Conservation (phyloP, 2,888 invertebrate genomes). For the Phaonia tiefii region DNA sequence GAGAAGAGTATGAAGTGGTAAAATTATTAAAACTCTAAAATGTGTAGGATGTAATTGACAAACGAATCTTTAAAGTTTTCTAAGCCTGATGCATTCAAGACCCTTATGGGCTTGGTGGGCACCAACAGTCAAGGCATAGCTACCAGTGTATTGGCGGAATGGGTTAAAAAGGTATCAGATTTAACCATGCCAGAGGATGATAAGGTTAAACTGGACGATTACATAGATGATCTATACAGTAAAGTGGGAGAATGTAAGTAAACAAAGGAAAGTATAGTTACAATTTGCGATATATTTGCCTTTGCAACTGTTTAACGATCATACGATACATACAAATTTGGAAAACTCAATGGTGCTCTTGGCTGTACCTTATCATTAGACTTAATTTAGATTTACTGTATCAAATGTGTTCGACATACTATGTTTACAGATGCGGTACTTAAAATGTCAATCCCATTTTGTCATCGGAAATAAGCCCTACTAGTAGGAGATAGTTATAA, state of each 20-base stretch:
- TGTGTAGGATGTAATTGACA: not conserved
- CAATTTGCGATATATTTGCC: too few species aligned
- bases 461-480: too few species aligned
- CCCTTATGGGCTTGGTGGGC: slow-evolving; percentile 86
- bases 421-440: too few species aligned
- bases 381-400: too few species aligned
- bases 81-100: slow-evolving; percentile 91
- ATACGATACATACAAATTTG: too few species aligned
- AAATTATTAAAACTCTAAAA: slow-evolving; percentile 37
- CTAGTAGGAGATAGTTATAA: too few species aligned
- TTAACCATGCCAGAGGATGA: slow-evolving; percentile 86
- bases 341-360: too few species aligned
- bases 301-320: too few species aligned
- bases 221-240: slow-evolving; percentile 91
- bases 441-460: too few species aligned
- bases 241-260: slow-evolving; percentile 89
- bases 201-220: slow-evolving; percentile 85
- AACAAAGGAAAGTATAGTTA: too few species aligned
- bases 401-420: too few species aligned
- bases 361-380: too few species aligned
- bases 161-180: slow-evolving; percentile 89
- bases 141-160: slow-evolving; percentile 92
- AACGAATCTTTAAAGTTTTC: slow-evolving; percentile 83
- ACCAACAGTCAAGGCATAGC: slow-evolving; percentile 98
- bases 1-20: slow-evolving; percentile 75